A percentile compares a stretch with the other conserved stretches of the same genome.
Conservation (phyloP, 2,797 vertebrate species). For the Carcharodon carcharias region DNA sequence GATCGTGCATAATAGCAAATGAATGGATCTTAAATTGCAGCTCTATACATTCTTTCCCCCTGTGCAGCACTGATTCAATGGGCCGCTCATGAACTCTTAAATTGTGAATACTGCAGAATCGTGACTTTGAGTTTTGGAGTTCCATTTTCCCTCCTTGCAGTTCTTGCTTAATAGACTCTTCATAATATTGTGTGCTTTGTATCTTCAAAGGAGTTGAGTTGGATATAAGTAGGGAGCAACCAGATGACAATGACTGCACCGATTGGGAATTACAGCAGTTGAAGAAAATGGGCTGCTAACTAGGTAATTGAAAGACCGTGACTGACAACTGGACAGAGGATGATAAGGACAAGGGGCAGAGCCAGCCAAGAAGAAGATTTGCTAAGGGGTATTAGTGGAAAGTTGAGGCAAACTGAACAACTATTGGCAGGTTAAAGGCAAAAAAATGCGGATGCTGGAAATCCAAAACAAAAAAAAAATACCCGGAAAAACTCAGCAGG, state of each 20-base stretch:
- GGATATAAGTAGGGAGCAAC: background rate
- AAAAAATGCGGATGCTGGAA: too few species aligned
- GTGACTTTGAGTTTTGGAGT: background rate
- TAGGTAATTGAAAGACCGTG: background rate
- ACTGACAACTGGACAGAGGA: too few species aligned
- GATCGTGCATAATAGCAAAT: too few species aligned
- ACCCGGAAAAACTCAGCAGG: too few species aligned
- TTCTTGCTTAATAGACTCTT: background rate
- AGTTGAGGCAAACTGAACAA: too few species aligned
- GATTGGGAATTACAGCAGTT: background rate
- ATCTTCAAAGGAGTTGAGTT: background rate
- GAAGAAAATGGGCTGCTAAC: background rate
- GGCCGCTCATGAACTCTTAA: background rate
- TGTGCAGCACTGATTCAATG: background rate
- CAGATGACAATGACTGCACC: background rate
- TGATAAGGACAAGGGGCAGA: too few species aligned
- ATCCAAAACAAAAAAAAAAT: too few species aligned
- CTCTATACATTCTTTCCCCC: background rate
- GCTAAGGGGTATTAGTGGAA: too few species aligned
- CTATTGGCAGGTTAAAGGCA: too few species aligned
- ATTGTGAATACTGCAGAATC: background rate
- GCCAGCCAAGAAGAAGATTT: too few species aligned
- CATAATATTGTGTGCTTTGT: background rate
- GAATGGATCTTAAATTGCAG: too few species aligned
- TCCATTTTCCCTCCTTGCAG: background rate